Conservation (phyloP, 1,140 invertebrate genomes). For the Drosophila eugracilis region DNA sequence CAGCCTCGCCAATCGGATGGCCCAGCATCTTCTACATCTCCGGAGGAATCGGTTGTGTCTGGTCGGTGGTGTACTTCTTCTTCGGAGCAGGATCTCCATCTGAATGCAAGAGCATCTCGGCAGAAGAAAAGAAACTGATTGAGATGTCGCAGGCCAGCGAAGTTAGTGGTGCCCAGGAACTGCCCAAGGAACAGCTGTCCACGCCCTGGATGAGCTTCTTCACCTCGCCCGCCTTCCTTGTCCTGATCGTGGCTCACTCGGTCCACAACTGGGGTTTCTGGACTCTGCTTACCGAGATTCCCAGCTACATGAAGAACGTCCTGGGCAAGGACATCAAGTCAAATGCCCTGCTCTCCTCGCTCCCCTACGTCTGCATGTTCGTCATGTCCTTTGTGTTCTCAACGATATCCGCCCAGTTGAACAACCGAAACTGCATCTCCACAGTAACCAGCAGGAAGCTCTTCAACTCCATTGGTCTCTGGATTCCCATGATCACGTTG, state of each 20-base stretch:
- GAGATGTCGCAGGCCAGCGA: conserved; percentile 77
- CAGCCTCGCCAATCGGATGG: conserved; percentile 89
- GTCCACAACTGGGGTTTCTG: conserved; percentile 98
- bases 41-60: conserved; percentile 87
- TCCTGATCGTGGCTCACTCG: conserved; percentile 92
- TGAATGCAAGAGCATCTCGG: conserved; percentile 86
- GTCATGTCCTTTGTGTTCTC: conserved; percentile 88
- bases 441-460: conserved; percentile 88
- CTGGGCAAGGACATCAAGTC: conserved; percentile 92
- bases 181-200: conserved; percentile 45
- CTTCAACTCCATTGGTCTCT: conserved; percentile 88
- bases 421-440: conserved; percentile 86
- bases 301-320: conserved; percentile 94
- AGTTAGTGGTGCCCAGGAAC: conserved; percentile 13
- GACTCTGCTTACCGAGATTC: conserved; percentile 96
- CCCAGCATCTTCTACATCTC: conserved; percentile 92
- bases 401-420: conserved; percentile 86
- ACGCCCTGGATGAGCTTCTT: conserved; percentile 91
- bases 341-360: conserved; percentile 90
- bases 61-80: conserved; percentile 87
- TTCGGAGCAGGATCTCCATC: conserved; percentile 89
- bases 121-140: conserved; percentile 88
- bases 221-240: conserved; percentile 92
- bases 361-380: conserved; percentile 93
- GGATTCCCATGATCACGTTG: conserved; percentile 88